These are phyloP conservation scores for Phataginus tetradactyla DNA, from an alignment of 2,797 vertebrate genomes.

Conservation along the genomic window DNA sequence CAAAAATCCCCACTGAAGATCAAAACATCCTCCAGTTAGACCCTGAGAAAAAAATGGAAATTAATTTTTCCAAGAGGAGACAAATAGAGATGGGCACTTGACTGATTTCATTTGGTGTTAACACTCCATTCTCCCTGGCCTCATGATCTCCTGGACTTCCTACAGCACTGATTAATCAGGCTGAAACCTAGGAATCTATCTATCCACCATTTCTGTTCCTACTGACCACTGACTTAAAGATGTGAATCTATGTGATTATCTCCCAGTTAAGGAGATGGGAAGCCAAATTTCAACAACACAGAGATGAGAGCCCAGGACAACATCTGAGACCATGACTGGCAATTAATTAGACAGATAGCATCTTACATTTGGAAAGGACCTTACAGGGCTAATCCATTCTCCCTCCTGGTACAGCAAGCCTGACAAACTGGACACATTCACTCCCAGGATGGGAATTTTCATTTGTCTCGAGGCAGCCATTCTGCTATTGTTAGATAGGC, in stretches of 20 bases:
- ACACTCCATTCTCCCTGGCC: neutral
- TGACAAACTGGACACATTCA: neutral
- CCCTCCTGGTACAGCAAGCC: neutral
- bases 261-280: slow-evolving; percentile 22
- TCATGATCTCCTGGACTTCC: neutral
- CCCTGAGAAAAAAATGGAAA: neutral
- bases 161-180: slow-evolving; percentile 19
- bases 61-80: neutral
- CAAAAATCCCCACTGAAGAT: neutral
- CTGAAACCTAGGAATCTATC: neutral
- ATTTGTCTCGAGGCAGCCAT: neutral
- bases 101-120: neutral
- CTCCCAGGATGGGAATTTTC: neutral
- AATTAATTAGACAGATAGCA: slow-evolving; percentile 73
- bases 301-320: neutral
- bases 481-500: neutral
- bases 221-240: slow-evolving; percentile 34
- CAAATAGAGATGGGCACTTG: neutral
- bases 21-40: neutral
- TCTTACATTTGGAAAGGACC: slow-evolving; percentile 27
- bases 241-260: neutral
- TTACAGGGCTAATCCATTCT: neutral
- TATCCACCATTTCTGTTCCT: neutral
- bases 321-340: slow-evolving; percentile 42
- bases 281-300: neutral